Evolutionary conservation across 1,140 invertebrate genomes (phyloP).

Genomic region (Brachionus manjavacas): DNA sequence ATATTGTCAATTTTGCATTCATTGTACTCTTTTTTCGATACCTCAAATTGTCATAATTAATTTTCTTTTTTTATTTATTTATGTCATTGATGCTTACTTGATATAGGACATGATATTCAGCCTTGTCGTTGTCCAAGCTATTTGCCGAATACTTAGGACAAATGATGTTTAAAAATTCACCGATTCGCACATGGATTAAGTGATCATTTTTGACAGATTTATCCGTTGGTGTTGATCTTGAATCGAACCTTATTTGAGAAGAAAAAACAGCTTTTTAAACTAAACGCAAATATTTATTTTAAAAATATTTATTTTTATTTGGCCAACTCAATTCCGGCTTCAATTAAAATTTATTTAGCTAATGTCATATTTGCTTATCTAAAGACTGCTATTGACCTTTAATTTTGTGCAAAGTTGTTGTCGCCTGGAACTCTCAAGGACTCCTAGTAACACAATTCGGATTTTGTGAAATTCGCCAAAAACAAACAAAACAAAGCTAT

Average conservation of each 20-base stretch:
- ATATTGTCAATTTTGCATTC: conserved; percentile 28
- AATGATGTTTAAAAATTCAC: conserved; percentile 41
- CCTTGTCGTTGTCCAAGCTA: not conserved
- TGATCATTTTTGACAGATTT: conserved; percentile 27
- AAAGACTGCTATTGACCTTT: not conserved
- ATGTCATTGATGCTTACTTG: not conserved
- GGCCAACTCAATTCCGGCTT: not conserved
- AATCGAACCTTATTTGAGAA: conserved; percentile 20
- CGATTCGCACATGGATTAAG: conserved; percentile 37
- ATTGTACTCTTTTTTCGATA: conserved; percentile 29
- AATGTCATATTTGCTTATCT: conserved; percentile 4
- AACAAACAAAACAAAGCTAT: too few species aligned
- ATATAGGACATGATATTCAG: conserved; percentile 5
- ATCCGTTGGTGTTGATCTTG: not conserved
- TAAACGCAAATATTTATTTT: not conserved
- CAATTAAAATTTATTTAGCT: not conserved
- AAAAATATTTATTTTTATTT: not conserved
- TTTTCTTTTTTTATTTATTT: not conserved
- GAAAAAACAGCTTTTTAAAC: conserved; percentile 12
- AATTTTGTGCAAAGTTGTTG: too few species aligned
- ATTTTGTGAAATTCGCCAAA: too few species aligned
- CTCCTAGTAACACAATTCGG: too few species aligned
- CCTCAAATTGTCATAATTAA: not conserved
- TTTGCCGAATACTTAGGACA: conserved; percentile 18
- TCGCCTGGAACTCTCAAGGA: too few species aligned